A percentile compares a stretch with the other conserved stretches of the same genome.
Evolutionary conservation across 2,888 invertebrate species (phyloP).

Genomic region (Diplazon laetatorius): DNA sequence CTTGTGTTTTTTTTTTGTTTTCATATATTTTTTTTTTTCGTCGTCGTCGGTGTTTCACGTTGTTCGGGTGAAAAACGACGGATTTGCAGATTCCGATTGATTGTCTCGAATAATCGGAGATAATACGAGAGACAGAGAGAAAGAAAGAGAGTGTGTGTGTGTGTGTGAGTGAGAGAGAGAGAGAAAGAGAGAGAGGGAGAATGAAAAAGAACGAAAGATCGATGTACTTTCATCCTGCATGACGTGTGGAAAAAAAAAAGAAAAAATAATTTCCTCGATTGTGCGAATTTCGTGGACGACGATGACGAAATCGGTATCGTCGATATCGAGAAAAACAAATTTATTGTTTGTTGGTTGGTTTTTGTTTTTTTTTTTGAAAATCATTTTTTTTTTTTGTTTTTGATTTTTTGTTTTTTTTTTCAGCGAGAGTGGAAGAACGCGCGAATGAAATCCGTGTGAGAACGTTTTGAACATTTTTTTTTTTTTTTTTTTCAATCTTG

Average conservation of each 20-base stretch:
- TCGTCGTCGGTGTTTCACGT: slow-evolving; percentile 18
- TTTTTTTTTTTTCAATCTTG: slow-evolving; percentile 27
- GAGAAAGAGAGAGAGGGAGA: slow-evolving; percentile 1
- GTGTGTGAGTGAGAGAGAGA: no score
- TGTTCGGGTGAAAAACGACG: neutral
- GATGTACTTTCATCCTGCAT: slow-evolving; percentile 43
- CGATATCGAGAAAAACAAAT: no score
- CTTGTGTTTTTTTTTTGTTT: slow-evolving; percentile 21
- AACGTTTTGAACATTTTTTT: no score
- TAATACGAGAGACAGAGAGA: slow-evolving; percentile 4
- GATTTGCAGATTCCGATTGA: slow-evolving; percentile 9
- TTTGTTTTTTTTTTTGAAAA: no score
- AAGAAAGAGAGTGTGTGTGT: no score
- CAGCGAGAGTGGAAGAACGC: slow-evolving; percentile 29
- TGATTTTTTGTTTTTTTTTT: neutral
- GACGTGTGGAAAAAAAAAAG: no score
- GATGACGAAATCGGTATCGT: slow-evolving; percentile 16
- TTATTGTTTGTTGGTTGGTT: no score
- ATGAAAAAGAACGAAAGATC: slow-evolving; percentile 3
- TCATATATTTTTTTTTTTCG: no score
- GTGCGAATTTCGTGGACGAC: slow-evolving; percentile 27
- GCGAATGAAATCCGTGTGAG: slow-evolving; percentile 11
- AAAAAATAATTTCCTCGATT: slow-evolving; percentile 33
- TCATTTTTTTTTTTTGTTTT: slow-evolving; percentile 35
- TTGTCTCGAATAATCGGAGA: slow-evolving; percentile 19